Conservation (phyloP, 2,797 vertebrate genomes). For the Brachymystax lenok region DNA sequence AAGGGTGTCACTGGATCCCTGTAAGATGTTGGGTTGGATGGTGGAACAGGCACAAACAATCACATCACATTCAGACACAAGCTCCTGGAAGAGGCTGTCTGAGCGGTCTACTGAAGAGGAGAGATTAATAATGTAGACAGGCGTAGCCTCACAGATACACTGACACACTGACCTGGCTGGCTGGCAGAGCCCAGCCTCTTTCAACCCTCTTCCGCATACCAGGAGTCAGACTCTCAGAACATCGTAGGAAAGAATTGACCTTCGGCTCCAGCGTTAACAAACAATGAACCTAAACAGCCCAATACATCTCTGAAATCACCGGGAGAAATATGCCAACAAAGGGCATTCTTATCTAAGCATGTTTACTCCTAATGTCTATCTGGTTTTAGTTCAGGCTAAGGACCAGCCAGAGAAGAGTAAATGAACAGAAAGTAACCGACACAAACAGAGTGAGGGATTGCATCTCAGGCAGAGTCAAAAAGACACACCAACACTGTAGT, state of each 20-base stretch:
- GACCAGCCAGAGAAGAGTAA: slow-evolving; percentile 53
- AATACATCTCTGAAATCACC: slow-evolving; percentile 56
- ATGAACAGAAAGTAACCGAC: slow-evolving; percentile 61
- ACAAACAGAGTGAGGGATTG: slow-evolving; percentile 54
- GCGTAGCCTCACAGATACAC: slow-evolving; percentile 53
- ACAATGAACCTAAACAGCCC: slow-evolving; percentile 47
- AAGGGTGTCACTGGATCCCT: slow-evolving; percentile 62
- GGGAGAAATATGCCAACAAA: slow-evolving; percentile 34
- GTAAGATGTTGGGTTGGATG: slow-evolving; percentile 41
- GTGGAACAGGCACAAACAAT: neutral
- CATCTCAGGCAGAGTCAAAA: slow-evolving; percentile 45
- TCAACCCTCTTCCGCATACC: neutral
- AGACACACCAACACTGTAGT: slow-evolving; percentile 35
- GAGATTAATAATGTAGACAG: slow-evolving; percentile 72
- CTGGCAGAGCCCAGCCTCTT: neutral
- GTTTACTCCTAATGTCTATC: slow-evolving; percentile 20
- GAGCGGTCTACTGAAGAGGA: slow-evolving; percentile 17
- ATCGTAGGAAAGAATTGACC: neutral
- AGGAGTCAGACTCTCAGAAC: neutral
- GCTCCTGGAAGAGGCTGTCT: slow-evolving; percentile 56
- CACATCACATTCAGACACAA: neutral
- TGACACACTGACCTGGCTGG: slow-evolving; percentile 46
- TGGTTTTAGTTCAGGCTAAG: slow-evolving; percentile 46
- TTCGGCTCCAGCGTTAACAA: slow-evolving; percentile 3
- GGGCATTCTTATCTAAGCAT: slow-evolving; percentile 25